These are phyloP conservation scores for Hylomyscus alleni DNA, from an alignment of 2,797 vertebrate species.

Conservation along the genomic window DNA sequence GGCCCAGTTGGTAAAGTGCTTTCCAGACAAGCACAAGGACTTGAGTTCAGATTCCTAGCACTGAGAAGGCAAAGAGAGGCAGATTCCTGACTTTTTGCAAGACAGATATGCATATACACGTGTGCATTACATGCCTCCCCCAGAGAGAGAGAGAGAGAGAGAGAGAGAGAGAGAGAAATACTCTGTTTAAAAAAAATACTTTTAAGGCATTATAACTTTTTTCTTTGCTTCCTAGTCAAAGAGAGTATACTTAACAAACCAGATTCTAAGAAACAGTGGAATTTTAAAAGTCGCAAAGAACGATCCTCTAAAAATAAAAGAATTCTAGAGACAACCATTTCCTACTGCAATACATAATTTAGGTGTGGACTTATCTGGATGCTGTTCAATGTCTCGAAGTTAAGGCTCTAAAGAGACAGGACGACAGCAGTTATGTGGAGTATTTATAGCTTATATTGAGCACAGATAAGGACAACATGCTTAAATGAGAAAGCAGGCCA, in stretches of 20 bases:
- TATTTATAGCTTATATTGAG: constrained; percentile 5
- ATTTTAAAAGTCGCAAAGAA: constrained; percentile 56
- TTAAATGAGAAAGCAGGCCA: constrained; percentile 31
- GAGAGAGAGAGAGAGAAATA: background rate
- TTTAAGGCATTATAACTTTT: constrained; percentile 14
- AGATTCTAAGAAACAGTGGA: background rate
- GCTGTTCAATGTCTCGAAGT: constrained; percentile 19
- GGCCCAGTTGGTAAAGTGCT: background rate
- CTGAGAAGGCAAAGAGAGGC: background rate
- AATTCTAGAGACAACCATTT: background rate
- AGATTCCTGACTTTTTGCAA: background rate
- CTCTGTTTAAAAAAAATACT: background rate
- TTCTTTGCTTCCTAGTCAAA: constrained; percentile 46
- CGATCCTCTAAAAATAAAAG: background rate
- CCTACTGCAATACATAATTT: background rate
- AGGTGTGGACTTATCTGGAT: background rate
- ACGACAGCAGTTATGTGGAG: background rate
- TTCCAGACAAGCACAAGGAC: background rate
- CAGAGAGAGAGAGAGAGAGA: background rate
- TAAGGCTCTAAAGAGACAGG: constrained; percentile 13
- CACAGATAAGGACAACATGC: background rate
- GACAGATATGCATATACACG: background rate
- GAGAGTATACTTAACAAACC: background rate
- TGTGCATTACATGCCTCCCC: too few relatives aligned
- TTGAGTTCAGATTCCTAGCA: background rate